These are phyloP conservation scores for Trogon surrucura DNA, from an alignment of 2,113 vertebrate genomes.

Conservation along the genomic window DNA sequence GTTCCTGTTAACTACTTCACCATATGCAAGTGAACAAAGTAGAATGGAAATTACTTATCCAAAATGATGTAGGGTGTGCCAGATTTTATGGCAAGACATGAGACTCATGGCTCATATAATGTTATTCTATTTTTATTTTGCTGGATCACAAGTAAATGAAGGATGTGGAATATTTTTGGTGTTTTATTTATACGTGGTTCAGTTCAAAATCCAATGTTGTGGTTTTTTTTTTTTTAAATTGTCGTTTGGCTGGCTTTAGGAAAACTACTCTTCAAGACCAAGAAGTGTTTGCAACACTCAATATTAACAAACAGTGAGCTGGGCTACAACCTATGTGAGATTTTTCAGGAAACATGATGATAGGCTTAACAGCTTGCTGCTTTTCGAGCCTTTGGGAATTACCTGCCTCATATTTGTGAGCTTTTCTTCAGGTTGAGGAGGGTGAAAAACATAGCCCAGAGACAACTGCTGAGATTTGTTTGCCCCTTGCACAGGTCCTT, in stretches of 20 bases:
- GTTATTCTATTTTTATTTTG: conserved; percentile 32
- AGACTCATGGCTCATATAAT: conserved; percentile 7
- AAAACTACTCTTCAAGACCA: background rate
- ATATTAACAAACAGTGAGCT: background rate
- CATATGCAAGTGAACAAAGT: conserved; percentile 46
- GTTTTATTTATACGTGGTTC: background rate
- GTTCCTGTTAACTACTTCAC: conserved; percentile 58
- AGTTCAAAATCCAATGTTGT: background rate
- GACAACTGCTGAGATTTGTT: background rate
- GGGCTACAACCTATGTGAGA: background rate
- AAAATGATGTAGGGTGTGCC: conserved; percentile 14
- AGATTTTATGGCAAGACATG: conserved; percentile 29
- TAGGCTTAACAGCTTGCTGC: background rate
- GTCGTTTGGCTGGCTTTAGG: background rate
- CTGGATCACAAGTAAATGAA: conserved; percentile 9
- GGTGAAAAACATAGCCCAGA: background rate
- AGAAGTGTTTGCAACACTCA: background rate
- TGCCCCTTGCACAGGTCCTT: background rate
- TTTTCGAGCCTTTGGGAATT: background rate
- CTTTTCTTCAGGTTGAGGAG: background rate
- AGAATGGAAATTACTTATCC: conserved; percentile 47
- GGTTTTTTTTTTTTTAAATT: background rate
- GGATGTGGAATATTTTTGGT: background rate
- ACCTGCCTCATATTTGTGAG: background rate
- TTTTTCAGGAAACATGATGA: background rate